These are phyloP conservation scores for Sebastes vulpes DNA, from an alignment of 2,797 vertebrate genomes.

Conservation along the genomic window DNA sequence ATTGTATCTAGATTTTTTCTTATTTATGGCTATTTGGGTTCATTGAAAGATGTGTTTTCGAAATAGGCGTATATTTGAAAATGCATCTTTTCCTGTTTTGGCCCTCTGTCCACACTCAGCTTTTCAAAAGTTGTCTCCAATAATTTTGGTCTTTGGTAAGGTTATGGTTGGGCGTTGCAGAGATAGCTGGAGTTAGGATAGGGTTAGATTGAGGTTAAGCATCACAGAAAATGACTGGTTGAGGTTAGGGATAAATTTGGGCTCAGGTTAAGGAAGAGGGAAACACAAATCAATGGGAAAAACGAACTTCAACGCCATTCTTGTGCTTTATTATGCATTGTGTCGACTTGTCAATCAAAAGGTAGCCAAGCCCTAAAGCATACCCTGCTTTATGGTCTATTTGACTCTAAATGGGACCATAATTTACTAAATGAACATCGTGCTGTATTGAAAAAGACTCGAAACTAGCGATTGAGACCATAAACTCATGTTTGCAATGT, in stretches of 20 bases:
- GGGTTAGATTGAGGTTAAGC: background rate
- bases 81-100: background rate
- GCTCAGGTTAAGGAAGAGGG: background rate
- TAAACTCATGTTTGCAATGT: too few relatives aligned
- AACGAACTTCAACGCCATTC: background rate
- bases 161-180: background rate
- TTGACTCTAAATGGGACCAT: too few relatives aligned
- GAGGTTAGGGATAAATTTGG: constrained; percentile 1
- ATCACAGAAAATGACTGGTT: constrained; percentile 11
- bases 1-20: background rate
- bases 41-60: background rate
- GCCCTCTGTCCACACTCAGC: background rate
- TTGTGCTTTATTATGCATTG: background rate
- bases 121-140: background rate
- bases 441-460: too few relatives aligned
- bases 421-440: too few relatives aligned
- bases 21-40: background rate
- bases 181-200: too few relatives aligned
- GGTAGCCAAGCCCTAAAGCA: too few relatives aligned
- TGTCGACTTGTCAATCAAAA: too few relatives aligned
- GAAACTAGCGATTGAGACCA: too few relatives aligned
- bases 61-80: background rate
- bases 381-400: too few relatives aligned
- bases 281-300: background rate
- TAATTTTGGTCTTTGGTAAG: background rate